Evolutionary conservation across 2,797 vertebrate species (phyloP).

Genomic region (Xenopus petersii): DNA sequence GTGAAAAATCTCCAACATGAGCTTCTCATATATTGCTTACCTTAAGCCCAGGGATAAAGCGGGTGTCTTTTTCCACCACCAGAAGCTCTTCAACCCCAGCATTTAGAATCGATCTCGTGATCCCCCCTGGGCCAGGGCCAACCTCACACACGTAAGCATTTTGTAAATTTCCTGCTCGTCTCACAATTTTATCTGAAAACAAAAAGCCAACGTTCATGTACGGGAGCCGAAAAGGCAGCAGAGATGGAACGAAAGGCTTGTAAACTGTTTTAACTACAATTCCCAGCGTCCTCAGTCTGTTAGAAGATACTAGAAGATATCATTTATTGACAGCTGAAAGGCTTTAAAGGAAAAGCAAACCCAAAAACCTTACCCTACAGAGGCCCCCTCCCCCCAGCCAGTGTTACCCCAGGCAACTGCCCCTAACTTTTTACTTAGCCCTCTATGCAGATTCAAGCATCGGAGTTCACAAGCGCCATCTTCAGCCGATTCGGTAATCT

Average conservation of each 20-base stretch:
- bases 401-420: too few relatives aligned
- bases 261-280: neutral
- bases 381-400: too few relatives aligned
- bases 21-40: slow-evolving; percentile 59
- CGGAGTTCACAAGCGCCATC: too few relatives aligned
- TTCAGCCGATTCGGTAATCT: too few relatives aligned
- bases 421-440: too few relatives aligned
- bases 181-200: slow-evolving; percentile 88
- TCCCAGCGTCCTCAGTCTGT: too few relatives aligned
- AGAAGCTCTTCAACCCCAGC: slow-evolving; percentile 77
- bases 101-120: slow-evolving; percentile 90
- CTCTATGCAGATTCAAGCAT: too few relatives aligned
- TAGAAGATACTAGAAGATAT: neutral
- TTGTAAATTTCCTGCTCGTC: slow-evolving; percentile 80
- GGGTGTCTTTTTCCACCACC: slow-evolving; percentile 89
- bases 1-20: too few relatives aligned
- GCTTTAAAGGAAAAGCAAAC: too few relatives aligned
- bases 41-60: slow-evolving; percentile 91
- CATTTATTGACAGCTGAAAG: neutral
- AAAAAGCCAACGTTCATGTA: neutral
- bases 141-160: slow-evolving; percentile 87
- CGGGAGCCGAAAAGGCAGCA: too few relatives aligned
- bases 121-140: slow-evolving; percentile 91
- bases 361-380: too few relatives aligned
- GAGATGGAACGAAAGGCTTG: neutral